phyloP scores from a whole-genome alignment of 2,113 vertebrate species.

The Motacilla tschutschensis region DNA sequence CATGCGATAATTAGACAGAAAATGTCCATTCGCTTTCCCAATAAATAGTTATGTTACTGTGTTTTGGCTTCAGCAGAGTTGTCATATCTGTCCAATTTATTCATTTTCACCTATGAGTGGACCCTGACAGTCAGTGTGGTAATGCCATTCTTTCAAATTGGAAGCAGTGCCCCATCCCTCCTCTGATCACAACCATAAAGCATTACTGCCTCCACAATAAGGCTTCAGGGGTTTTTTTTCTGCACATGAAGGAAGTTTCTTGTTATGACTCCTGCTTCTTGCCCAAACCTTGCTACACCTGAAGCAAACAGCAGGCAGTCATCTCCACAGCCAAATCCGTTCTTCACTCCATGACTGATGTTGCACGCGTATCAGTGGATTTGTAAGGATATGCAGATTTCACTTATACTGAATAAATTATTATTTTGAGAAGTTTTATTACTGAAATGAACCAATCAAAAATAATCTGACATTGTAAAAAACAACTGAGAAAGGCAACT shows the following conservation, averaged over 20 bases:
- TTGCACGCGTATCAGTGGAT: not conserved
- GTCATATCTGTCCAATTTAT: not conserved
- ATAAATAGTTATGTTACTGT: not conserved
- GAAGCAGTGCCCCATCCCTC: not conserved
- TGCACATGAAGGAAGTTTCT: not conserved
- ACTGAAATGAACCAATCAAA: not conserved
- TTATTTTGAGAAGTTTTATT: not conserved
- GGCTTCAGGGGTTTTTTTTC: not conserved
- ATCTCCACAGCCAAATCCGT: fast-evolving
- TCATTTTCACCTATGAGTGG: not conserved
- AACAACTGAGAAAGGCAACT: not conserved
- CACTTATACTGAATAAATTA: not conserved
- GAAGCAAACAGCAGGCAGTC: not conserved
- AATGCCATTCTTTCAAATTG: fast-evolving
- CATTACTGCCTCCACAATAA: not conserved
- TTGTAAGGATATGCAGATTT: not conserved
- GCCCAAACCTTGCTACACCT: not conserved
- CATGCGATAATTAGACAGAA: not conserved
- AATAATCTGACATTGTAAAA: not conserved
- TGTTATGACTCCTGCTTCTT: not conserved
- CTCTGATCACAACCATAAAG: not conserved
- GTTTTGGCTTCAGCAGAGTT: not conserved
- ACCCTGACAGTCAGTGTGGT: not conserved
- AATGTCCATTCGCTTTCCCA: not conserved
- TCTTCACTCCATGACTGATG: not conserved